A percentile compares a stretch with the other conserved stretches of the same genome.
phyloP scores from a whole-genome alignment of 2,888 invertebrate genomes.

The Octodonta nipae region DNA sequence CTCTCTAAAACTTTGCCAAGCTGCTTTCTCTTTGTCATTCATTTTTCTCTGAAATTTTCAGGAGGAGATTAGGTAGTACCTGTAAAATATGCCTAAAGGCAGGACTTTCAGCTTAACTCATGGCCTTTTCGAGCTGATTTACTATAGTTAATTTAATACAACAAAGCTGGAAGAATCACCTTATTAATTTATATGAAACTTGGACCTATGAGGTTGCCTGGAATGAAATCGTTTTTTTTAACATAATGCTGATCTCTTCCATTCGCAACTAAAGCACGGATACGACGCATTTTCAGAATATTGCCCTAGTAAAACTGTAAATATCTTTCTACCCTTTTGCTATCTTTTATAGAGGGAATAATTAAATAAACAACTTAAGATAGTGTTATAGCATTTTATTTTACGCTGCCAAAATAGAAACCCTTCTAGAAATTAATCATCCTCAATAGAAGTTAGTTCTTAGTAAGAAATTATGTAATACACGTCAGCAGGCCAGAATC shows the following conservation, averaged over 20 bases:
- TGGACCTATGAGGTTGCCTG: slow-evolving; percentile 1
- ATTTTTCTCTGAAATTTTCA: background rate
- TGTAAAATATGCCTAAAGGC: background rate
- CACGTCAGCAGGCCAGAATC: too few species aligned
- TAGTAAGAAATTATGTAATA: too few species aligned
- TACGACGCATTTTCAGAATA: slow-evolving; percentile 1
- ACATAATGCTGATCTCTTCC: slow-evolving; percentile 1
- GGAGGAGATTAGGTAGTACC: slow-evolving; percentile 1
- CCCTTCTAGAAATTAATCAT: too few species aligned
- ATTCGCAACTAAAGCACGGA: background rate
- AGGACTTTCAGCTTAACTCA: slow-evolving; percentile 1
- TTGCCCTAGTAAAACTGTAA: slow-evolving; percentile 1
- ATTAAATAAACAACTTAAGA: background rate
- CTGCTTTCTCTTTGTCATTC: slow-evolving; percentile 1
- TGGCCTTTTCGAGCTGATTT: background rate
- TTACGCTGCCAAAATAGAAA: too few species aligned
- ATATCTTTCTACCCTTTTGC: slow-evolving; percentile 1
- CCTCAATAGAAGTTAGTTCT: too few species aligned
- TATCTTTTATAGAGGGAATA: background rate
- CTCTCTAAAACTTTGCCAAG: slow-evolving; percentile 1
- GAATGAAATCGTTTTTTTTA: background rate
- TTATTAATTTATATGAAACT: slow-evolving; percentile 1
- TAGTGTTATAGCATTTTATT: too few species aligned
- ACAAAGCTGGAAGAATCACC: background rate
- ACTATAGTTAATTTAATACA: background rate